These are phyloP conservation scores for Encarsia formosa DNA, from an alignment of 2,888 invertebrate species.

Conservation along the genomic window DNA sequence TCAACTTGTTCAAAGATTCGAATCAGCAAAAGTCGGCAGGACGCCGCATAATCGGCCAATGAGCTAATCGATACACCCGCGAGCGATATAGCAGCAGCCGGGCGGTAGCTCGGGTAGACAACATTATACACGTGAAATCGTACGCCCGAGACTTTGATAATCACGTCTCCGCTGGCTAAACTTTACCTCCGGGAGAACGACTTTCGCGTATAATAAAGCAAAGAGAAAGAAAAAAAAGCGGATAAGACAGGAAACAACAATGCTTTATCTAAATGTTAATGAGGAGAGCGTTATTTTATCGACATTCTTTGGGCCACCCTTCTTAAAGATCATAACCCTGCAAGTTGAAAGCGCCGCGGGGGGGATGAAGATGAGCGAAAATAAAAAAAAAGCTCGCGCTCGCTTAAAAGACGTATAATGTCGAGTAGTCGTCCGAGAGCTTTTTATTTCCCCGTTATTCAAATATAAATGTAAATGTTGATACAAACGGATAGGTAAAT, in stretches of 20 bases:
- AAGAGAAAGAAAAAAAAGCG: neutral
- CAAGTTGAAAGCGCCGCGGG: constrained; percentile 39
- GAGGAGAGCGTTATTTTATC: constrained; percentile 30
- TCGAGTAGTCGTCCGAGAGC: constrained; percentile 9
- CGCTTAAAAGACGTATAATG: constrained; percentile 43
- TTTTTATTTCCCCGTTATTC: constrained; percentile 51
- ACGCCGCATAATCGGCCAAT: too few relatives aligned
- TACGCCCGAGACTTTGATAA: constrained; percentile 32
- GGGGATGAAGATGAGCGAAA: constrained; percentile 45
- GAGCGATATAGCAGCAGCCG: neutral
- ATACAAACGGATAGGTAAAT: constrained; percentile 53
- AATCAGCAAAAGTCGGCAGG: too few relatives aligned
- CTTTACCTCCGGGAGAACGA: constrained; percentile 7
- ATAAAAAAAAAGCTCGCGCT: too few relatives aligned
- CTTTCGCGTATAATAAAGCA: neutral
- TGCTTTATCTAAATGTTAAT: constrained; percentile 50
- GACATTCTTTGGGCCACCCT: neutral
- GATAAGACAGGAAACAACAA: constrained; percentile 7
- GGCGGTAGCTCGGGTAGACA: neutral
- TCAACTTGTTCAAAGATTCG: too few relatives aligned
- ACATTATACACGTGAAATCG: constrained; percentile 26
- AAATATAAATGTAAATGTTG: constrained; percentile 54
- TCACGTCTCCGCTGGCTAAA: constrained; percentile 4
- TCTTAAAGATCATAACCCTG: constrained; percentile 26
- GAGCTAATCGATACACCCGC: too few relatives aligned